Evolutionary conservation across 2,888 invertebrate genomes (phyloP).

Genomic region (Melieria picta): DNA sequence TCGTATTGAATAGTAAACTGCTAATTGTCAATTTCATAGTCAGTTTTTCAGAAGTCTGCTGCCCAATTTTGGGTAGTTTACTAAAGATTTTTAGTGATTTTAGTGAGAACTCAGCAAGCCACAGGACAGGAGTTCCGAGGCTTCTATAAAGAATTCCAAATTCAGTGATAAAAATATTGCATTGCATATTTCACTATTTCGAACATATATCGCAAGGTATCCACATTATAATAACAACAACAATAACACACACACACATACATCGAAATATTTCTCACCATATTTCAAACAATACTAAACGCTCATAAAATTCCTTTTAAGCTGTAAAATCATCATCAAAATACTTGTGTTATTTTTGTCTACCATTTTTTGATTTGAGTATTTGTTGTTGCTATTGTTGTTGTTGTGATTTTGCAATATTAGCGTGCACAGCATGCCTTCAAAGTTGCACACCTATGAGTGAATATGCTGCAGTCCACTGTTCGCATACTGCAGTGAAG

Average conservation of each 20-base stretch:
- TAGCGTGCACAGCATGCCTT: conserved; percentile 43
- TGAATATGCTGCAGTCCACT: conserved; percentile 15
- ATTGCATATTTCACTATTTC: too few species aligned
- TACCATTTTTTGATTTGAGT: conserved; percentile 17
- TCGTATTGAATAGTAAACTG: background rate
- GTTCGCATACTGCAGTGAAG: background rate
- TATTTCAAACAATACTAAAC: conserved; percentile 60
- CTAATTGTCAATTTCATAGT: background rate
- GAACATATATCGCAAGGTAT: too few species aligned
- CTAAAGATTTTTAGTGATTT: too few species aligned
- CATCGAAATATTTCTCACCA: conserved; percentile 53
- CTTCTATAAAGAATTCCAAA: background rate
- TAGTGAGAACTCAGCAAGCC: background rate
- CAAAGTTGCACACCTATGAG: background rate
- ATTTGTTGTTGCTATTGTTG: conserved; percentile 16
- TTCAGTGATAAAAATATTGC: too few species aligned
- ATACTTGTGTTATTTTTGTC: conserved; percentile 25
- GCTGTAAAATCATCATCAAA: conserved; percentile 64
- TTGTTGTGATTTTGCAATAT: conserved; percentile 38
- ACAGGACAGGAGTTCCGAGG: too few species aligned
- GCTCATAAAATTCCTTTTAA: conserved; percentile 64
- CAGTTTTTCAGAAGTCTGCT: background rate
- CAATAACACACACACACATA: background rate
- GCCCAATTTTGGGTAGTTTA: too few species aligned
- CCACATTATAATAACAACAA: background rate